Evolutionary conservation across 2,888 invertebrate species (phyloP).

Genomic region (Sesamia inferens): DNA sequence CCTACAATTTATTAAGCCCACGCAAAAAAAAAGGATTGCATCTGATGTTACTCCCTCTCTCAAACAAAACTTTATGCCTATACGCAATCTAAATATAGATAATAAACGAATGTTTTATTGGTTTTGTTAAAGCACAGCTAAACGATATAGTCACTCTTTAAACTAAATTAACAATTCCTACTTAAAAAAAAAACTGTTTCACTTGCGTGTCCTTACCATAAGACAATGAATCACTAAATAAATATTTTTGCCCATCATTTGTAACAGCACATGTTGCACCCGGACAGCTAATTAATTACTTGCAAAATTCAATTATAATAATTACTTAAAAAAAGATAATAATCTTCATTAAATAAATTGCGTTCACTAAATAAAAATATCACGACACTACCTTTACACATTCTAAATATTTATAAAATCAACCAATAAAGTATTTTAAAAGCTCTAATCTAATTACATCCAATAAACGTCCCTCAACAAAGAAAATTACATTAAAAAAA

Average conservation of each 20-base stretch:
- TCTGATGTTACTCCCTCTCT: neutral
- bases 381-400: neutral
- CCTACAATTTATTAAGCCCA: neutral
- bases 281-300: too few species aligned
- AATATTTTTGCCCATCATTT: neutral
- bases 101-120: neutral
- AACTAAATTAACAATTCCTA: neutral
- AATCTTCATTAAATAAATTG: neutral
- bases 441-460: neutral
- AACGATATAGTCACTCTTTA: neutral
- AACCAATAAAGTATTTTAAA: neutral
- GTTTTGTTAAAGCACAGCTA: too few species aligned
- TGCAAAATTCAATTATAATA: neutral
- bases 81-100: neutral
- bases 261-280: neutral
- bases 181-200: neutral
- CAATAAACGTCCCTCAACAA: neutral
- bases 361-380: too few species aligned
- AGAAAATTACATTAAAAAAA: neutral
- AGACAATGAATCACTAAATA: too few species aligned
- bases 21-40: conserved; percentile 11
- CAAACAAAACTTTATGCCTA: neutral
- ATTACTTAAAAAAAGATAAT: neutral
- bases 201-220: neutral
- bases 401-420: neutral